Conservation (phyloP, 2,113 vertebrate genomes). For the Lophura nycthemera region DNA sequence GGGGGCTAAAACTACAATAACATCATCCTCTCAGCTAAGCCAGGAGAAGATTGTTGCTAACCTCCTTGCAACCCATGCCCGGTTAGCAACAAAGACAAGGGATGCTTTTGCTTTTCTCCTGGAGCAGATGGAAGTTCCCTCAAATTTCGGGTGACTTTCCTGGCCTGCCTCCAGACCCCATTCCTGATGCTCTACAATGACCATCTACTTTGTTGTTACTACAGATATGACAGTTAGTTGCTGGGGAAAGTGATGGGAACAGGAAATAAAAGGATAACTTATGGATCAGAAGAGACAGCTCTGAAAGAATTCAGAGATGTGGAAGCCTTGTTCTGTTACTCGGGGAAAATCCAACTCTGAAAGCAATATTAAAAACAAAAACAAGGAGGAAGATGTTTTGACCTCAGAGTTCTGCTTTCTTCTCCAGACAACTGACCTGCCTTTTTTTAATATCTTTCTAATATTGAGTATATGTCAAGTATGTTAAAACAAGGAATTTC, state of each 20-base stretch:
- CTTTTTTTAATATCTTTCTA: not conserved
- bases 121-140: not conserved
- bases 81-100: not conserved
- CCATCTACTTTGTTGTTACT: not conserved
- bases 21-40: not conserved
- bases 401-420: not conserved
- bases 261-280: not conserved
- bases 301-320: not conserved
- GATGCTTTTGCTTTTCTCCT: not conserved
- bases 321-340: not conserved
- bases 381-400: not conserved
- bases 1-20: not conserved
- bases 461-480: conserved; percentile 10
- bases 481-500: conserved; percentile 1
- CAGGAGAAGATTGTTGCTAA: not conserved
- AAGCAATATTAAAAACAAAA: conserved; percentile 32
- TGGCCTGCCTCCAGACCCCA: not conserved
- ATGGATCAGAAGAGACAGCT: not conserved
- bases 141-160: not conserved
- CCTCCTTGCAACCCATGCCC: too few species aligned
- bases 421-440: not conserved
- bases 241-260: not conserved
- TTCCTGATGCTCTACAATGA: not conserved
- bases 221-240: not conserved
- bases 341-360: not conserved